These are phyloP conservation scores for Ginglymostoma cirratum DNA, from an alignment of 2,113 vertebrate genomes.

Conservation along the genomic window DNA sequence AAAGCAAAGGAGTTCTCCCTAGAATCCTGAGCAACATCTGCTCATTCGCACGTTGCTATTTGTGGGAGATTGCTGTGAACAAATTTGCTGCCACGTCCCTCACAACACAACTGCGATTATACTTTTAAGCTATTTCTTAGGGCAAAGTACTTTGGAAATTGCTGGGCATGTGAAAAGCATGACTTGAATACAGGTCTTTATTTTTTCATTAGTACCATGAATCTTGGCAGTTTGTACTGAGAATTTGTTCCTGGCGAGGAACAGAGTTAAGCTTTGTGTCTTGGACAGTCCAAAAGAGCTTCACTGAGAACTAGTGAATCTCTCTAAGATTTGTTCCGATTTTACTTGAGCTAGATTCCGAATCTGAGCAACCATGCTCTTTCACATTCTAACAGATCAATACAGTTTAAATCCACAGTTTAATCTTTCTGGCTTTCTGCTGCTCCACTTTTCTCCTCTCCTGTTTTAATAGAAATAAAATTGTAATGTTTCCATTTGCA, in stretches of 20 bases:
- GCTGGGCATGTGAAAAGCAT: background rate
- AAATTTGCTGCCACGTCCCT: background rate
- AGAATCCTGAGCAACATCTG: background rate
- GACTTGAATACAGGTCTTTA: background rate
- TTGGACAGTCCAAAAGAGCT: background rate
- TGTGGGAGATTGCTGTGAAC: background rate
- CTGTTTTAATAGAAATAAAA: background rate
- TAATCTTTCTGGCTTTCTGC: background rate
- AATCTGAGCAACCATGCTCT: background rate
- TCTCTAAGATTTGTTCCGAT: background rate
- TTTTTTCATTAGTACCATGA: background rate
- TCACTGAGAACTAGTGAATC: background rate
- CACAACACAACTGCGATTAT: background rate
- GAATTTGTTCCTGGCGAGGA: background rate
- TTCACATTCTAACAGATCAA: background rate
- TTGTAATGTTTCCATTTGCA: background rate
- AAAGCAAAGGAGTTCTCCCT: too few species aligned
- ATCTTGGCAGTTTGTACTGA: background rate
- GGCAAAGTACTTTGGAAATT: background rate
- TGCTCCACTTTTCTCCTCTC: background rate
- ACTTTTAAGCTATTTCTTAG: background rate
- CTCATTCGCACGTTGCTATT: background rate
- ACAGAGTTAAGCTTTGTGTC: background rate
- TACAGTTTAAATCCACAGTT: background rate
- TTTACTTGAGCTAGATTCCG: background rate